Evolutionary conservation across 23 tunicate genomes (phyloP).

Genomic region (Halocynthia aurantium): DNA sequence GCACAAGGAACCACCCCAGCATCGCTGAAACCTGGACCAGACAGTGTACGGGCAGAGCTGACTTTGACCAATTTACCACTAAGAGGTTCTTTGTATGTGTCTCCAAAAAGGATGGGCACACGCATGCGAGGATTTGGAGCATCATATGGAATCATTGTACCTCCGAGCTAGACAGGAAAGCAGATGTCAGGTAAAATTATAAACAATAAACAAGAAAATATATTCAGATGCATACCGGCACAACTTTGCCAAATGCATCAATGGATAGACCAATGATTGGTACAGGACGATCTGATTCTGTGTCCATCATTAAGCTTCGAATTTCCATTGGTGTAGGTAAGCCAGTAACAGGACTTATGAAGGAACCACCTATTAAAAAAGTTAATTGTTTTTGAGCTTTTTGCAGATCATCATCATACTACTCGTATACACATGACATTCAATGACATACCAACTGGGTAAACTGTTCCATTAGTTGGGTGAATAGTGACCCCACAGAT

Average conservation of each 20-base stretch:
- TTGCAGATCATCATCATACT: background rate
- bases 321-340: conserved; percentile 89
- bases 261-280: conserved; percentile 50
- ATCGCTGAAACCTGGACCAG: conserved; percentile 28
- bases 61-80: conserved; percentile 53
- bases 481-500: conserved; percentile 90
- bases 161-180: conserved; percentile 55
- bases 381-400: background rate
- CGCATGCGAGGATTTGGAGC: conserved; percentile 38
- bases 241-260: conserved; percentile 61
- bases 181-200: background rate
- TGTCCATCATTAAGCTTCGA: conserved; percentile 64
- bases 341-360: conserved; percentile 65
- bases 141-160: conserved; percentile 51
- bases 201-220: background rate
- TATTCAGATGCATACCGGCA: conserved; percentile 37
- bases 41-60: conserved; percentile 35
- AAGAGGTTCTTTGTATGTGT: conserved; percentile 68
- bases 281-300: conserved; percentile 53
- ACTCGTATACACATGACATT: background rate
- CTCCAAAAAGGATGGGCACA: conserved; percentile 61
- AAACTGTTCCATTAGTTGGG: conserved; percentile 63
- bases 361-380: conserved; percentile 63
- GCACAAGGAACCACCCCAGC: conserved; percentile 49
- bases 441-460: conserved; percentile 72